Evolutionary conservation across 1,140 invertebrate species (phyloP), one percentile per base, ranked within the genome.

Genomic region (Diorhabda carinulata): DNA sequence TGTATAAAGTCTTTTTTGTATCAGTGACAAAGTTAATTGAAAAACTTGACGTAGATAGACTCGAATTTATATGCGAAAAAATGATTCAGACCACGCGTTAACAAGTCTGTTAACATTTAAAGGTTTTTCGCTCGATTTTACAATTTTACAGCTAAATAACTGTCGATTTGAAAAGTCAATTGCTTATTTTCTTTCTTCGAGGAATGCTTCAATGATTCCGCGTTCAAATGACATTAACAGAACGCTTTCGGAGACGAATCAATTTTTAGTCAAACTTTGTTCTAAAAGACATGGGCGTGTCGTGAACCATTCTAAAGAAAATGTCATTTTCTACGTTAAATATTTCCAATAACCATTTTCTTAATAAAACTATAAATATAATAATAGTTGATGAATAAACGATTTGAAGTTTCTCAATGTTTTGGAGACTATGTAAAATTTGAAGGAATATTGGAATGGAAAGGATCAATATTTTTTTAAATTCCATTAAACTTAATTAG

Each of bases 81-180:
- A 41, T 60, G 3, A 5, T 67, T 67, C 66, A 47, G 58, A 47
- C 60, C 60, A 67, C 57, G 60, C 66, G 25, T 57, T 65, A 65
- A 65, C 47, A 65, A 41, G 10, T 59, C 57, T 52, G 67, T 73
- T 70, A 73, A 73, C 72, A 73, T 73, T 73, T 73, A 68, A 66
- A 64, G 69, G 67, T 57, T 65, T 62, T 62, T 52, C 47, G 47
- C 44, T 63, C 44, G 56, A 42, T 70, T 67, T 69, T 66, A 73
- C 67, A 67, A 63, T 58, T 70, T 69, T 69, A 56, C 61, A 70
- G 66, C 68, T 70, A 72, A 75, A 73, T 75, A 73, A 73, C 68
- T 69, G 72, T 56, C 70, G 70, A 68, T 75, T 73, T 73, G 68
- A 75, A 75, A 75, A 75, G 74, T 75, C 74, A 75, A 75, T 73